phyloP scores from a whole-genome alignment of 2,888 invertebrate species.

The Phragmatobia fuliginosa region DNA sequence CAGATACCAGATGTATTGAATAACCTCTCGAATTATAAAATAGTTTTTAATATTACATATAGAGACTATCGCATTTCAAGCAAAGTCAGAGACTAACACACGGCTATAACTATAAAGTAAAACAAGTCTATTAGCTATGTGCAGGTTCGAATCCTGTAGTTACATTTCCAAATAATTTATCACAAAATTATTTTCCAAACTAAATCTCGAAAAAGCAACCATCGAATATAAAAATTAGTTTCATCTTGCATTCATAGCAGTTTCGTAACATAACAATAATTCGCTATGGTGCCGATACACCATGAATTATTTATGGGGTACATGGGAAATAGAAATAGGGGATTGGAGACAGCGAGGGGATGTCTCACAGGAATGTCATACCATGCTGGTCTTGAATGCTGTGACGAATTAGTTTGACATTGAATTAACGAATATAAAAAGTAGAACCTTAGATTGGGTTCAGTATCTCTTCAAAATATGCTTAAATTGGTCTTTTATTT shows the following conservation, averaged over 20 bases:
- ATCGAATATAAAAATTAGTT: slow-evolving; percentile 49
- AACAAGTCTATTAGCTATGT: background rate
- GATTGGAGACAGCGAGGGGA: slow-evolving; percentile 58
- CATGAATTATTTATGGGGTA: slow-evolving; percentile 76
- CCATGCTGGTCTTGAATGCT: slow-evolving; percentile 21
- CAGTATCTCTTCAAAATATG: background rate
- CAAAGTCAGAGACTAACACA: no score
- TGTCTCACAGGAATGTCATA: slow-evolving; percentile 68
- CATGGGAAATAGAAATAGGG: slow-evolving; percentile 65
- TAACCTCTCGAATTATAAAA: no score
- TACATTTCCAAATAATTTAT: background rate
- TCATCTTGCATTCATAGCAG: slow-evolving; percentile 47
- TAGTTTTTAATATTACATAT: no score
- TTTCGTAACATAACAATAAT: slow-evolving; percentile 57
- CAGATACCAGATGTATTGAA: no score
- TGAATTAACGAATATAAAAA: background rate
- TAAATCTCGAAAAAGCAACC: slow-evolving; percentile 9
- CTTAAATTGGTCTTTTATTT: background rate
- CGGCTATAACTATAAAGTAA: background rate
- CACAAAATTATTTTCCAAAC: background rate
- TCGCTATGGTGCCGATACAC: slow-evolving; percentile 52
- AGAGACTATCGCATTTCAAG: no score
- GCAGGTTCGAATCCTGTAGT: background rate
- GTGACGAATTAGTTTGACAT: slow-evolving; percentile 23
- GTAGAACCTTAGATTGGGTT: no score